Evolutionary conservation across 1,140 invertebrate genomes (phyloP), one percentile per base, ranked within the genome.

Genomic region (Anthonomus grandis): DNA sequence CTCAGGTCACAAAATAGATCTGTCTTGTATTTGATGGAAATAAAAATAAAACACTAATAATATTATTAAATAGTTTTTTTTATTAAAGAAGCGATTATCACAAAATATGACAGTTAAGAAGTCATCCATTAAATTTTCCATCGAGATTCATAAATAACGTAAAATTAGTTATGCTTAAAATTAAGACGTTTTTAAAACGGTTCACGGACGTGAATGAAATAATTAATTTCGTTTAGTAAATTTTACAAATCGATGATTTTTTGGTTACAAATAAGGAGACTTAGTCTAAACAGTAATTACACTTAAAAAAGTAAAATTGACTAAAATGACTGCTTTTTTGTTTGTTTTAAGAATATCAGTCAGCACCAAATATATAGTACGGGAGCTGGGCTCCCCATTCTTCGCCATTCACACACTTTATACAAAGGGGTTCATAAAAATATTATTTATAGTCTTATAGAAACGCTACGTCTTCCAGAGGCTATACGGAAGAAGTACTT

Each of bases 11-110:
- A n/a, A n/a, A n/a, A n/a, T n/a, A n/a, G n/a, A n/a, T n/a, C n/a
- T n/a, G n/a, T n/a, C n/a, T n/a, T n/a, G n/a, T n/a, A n/a, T n/a
- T n/a, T n/a, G n/a, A n/a, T n/a, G n/a, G n/a, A 38, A 38, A 8
- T 46, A 25, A n/a, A 36, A 48, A 48, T 48, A 53, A 44, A 42
- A 21, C 17, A 44, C 21, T 27, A 8, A 8, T 17, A 8, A 5
- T 53, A 54, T 45, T 64, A 69, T 66, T 68, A 69, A 70, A 69
- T 62, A 68, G 66, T 57, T 46, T 62, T 60, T 69, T 69, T 67
- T n/a, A 66, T 70, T 67, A 69, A 68, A 66, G 66, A 70, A 70
- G 67, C 67, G 64, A 68, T 70, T 70, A 70, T 70, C 69, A 70
- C 69, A n/a, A 70, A 69, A 64, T 60, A 68, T 68, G 64, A 68